These are phyloP conservation scores for Atethmia centrago DNA, from an alignment of 2,888 invertebrate species.

Conservation along the genomic window DNA sequence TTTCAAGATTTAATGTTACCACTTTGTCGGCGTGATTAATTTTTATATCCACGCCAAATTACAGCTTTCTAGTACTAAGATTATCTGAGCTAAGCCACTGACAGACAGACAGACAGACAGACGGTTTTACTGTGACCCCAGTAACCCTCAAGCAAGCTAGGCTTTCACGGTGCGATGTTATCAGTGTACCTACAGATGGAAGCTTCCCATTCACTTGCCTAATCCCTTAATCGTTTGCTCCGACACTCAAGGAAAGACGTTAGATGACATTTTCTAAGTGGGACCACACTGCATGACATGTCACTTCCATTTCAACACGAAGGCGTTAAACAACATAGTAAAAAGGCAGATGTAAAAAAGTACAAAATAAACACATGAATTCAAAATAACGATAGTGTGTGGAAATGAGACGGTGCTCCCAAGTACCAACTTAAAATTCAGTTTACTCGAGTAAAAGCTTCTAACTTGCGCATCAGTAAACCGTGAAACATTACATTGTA, in stretches of 20 bases:
- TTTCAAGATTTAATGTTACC: too few species aligned
- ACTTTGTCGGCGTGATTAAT: too few species aligned
- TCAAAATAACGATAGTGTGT: conserved; percentile 31
- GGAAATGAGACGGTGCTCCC: conserved; percentile 32
- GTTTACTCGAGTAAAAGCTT: conserved; percentile 67
- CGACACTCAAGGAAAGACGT: conserved; percentile 42
- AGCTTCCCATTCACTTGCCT: conserved; percentile 54
- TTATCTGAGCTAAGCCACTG: too few species aligned
- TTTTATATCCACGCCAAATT: too few species aligned
- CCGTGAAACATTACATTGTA: conserved; percentile 74
- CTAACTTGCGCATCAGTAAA: conserved; percentile 69
- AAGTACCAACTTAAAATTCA: conserved; percentile 57
- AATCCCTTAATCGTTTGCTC: conserved; percentile 57
- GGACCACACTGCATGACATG: conserved; percentile 10
- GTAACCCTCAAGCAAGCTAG: conserved; percentile 28
- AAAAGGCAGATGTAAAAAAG: conserved; percentile 20
- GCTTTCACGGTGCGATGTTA: conserved; percentile 58
- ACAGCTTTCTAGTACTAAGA: too few species aligned
- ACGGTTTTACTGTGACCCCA: conserved; percentile 9
- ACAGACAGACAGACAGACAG: too few species aligned
- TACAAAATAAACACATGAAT: conserved; percentile 36
- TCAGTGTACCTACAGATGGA: conserved; percentile 61
- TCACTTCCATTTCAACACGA: conserved; percentile 5
- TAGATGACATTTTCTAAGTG: conserved; percentile 35
- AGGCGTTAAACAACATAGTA: conserved; percentile 11